phyloP scores from a whole-genome alignment of 2,797 vertebrate genomes.

The Sebastiscus tertius region DNA sequence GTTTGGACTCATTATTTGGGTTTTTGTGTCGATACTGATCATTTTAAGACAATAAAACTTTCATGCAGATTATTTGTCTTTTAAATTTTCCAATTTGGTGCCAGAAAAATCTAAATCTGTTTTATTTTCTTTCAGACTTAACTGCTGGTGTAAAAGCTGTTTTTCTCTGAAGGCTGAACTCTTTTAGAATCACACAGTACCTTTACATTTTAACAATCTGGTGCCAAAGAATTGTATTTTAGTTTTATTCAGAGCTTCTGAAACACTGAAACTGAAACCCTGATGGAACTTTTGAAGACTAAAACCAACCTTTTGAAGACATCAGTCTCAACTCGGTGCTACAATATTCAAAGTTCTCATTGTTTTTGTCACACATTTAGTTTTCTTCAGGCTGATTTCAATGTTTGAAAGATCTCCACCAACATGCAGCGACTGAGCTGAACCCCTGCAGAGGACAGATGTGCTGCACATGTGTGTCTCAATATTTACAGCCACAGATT shows the following conservation, averaged over 20 bases:
- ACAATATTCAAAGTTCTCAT: no score
- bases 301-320: background rate
- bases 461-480: background rate
- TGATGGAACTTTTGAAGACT: background rate
- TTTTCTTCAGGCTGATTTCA: background rate
- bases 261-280: background rate
- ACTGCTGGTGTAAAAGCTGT: no score
- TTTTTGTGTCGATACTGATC: no score
- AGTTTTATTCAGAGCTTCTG: background rate
- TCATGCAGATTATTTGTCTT: no score
- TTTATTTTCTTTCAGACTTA: background rate
- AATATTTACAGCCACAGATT: background rate
- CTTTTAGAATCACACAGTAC: no score
- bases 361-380: no score
- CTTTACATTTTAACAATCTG: no score
- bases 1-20: background rate
- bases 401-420: background rate
- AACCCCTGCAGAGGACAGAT: background rate
- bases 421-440: background rate
- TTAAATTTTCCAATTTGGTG: background rate
- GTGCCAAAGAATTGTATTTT: no score
- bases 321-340: background rate
- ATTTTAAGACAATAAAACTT: background rate
- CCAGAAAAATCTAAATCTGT: background rate
- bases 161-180: background rate